phyloP scores from a whole-genome alignment of 2,113 vertebrate genomes.

The Pomatorhinus ruficollis region DNA sequence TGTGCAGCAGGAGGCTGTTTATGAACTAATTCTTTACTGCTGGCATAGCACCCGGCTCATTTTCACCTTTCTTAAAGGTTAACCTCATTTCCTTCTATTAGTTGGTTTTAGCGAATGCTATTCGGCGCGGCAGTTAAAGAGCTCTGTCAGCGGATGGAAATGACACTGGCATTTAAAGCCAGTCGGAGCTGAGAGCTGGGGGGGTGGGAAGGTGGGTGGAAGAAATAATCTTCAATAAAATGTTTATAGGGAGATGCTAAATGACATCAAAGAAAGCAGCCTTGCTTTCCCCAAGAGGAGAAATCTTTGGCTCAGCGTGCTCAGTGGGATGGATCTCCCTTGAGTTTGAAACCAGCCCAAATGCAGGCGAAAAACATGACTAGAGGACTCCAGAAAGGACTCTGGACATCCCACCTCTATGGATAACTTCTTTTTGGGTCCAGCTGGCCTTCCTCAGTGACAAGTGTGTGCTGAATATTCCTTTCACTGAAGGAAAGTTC shows the following conservation, averaged over 20 bases:
- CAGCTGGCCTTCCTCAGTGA: neutral
- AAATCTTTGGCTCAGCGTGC: fast-evolving
- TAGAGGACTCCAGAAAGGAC: neutral
- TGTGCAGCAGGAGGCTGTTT: conserved; percentile 40
- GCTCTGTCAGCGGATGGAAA: conserved; percentile 56
- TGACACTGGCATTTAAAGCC: conserved; percentile 61
- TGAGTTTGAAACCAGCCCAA: neutral
- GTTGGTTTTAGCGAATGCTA: conserved; percentile 67
- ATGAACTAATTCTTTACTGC: conserved; percentile 55
- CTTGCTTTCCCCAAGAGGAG: neutral
- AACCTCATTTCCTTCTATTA: conserved; percentile 68
- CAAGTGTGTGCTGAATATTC: neutral
- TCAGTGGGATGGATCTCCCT: neutral
- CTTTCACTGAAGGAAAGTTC: neutral
- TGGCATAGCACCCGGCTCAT: conserved; percentile 11
- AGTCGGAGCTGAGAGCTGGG: neutral
- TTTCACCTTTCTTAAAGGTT: conserved; percentile 69
- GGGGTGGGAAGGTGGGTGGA: neutral
- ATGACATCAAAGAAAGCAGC: neutral
- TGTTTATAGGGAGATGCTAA: neutral
- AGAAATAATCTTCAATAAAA: conserved; percentile 61
- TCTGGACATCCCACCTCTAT: neutral
- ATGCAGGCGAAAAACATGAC: neutral
- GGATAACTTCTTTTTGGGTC: neutral
- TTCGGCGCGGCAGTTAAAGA: conserved; percentile 5